A percentile compares a stretch with the other conserved stretches of the same genome.
These are phyloP conservation scores for Erpornis zantholeuca DNA, from an alignment of 2,113 vertebrate genomes.

Conservation along the genomic window DNA sequence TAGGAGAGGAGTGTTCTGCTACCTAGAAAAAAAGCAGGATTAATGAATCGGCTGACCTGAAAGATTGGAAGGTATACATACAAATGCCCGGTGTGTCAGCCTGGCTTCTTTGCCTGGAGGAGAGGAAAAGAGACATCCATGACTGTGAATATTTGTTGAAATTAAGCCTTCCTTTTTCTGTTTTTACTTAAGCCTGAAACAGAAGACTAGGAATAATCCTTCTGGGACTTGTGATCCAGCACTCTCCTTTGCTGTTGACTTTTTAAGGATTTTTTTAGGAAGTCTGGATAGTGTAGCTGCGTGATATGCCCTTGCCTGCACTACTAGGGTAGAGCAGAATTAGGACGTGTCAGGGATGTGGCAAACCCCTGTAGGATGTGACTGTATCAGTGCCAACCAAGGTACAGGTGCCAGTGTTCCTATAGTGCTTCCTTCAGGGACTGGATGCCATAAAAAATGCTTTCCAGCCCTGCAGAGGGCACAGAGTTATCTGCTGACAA, in stretches of 20 bases:
- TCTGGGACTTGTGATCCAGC: not conserved
- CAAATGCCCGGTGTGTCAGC: not conserved
- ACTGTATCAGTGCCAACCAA: fast-evolving
- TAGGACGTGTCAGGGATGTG: not conserved
- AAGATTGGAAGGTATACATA: not conserved
- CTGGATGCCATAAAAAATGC: not conserved
- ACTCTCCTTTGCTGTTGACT: not conserved
- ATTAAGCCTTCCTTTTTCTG: not conserved
- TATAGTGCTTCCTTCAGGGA: not conserved
- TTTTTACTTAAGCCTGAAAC: not conserved
- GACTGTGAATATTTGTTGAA: not conserved
- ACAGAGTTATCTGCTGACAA: not conserved
- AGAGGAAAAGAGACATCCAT: not conserved
- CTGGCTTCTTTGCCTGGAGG: not conserved
- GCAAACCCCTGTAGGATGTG: fast-evolving
- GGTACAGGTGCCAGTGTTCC: not conserved
- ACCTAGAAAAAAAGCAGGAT: not conserved
- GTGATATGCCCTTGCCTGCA: not conserved
- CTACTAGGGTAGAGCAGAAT: not conserved
- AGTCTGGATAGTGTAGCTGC: not conserved
- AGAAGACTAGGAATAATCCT: not conserved
- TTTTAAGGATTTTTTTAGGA: fast-evolving
- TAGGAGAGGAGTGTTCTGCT: not conserved
- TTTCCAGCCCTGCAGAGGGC: not conserved
- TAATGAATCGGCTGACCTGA: not conserved